Evolutionary conservation across 2,888 invertebrate genomes (phyloP), one percentile per base, ranked within the genome.

Genomic region (Drosophila borborema): DNA sequence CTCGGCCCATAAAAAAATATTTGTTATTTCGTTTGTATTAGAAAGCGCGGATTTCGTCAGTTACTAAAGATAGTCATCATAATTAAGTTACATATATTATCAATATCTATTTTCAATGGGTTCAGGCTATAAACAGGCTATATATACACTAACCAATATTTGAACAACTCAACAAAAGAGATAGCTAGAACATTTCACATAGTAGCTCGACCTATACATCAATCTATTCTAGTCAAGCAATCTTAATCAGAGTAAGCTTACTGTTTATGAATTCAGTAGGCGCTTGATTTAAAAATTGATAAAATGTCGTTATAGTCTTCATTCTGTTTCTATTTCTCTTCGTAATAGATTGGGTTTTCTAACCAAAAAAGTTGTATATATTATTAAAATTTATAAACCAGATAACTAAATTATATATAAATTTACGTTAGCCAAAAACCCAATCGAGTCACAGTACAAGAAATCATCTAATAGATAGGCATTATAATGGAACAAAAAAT

Each of bases 401-500:
- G 38, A 38, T 36, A 6, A 9, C 23, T 23, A 54, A 54, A 38
- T 54, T 54, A 36, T 16, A 53, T 36, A 53, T 36, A 53, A 20
- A 20, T 38, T 23, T 20, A 20, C 38, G 18, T 38, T 38, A 38
- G 36, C 14, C 9, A 9, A 38, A 38, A 54, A 23, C 53, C 51
- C 51, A 54, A 54, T 54, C 38, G 16, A 18, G 20, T 38, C 8
- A 2, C 16, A 14, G 20, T 34, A 41, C 34, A 8, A 43, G 53
- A 55, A 41, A 20, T 36, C 20, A 31, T 41, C n/a, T 38, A 40
- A 34, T 38, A 46, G 36, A 36, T 14, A n/a, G 23, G 38, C 9
- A 61, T 18, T 16, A 41, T 28, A 10, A 81, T 81, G 82, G 72
- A 71, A 18, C 48, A 69, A 6, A 40, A 56, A 18, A 18, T 46